Evolutionary conservation across 2,888 invertebrate genomes (phyloP).

Genomic region (Nymphalis polychloros): DNA sequence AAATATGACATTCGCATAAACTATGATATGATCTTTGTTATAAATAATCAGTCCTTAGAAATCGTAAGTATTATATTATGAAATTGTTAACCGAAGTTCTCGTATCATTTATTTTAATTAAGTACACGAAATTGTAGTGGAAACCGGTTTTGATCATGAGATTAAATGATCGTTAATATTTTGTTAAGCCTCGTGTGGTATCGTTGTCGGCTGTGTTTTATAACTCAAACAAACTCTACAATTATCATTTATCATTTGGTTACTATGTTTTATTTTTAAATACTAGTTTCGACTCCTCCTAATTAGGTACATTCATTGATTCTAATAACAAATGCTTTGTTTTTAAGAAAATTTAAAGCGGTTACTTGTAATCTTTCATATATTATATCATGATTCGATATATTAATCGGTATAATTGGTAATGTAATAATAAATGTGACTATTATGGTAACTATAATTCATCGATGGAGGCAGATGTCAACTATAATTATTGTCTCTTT

Average conservation of each 20-base stretch:
- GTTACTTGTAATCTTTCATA: too few relatives aligned
- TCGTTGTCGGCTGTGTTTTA: not conserved
- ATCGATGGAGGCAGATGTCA: not conserved
- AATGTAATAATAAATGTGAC: too few relatives aligned
- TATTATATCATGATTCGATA: too few relatives aligned
- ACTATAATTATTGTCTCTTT: not conserved
- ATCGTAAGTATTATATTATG: not conserved
- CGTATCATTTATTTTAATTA: conserved; percentile 30
- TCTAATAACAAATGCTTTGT: too few relatives aligned
- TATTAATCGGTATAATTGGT: too few relatives aligned
- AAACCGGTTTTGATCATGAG: conserved; percentile 31
- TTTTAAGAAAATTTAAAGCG: too few relatives aligned
- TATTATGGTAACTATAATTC: not conserved
- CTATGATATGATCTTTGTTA: not conserved
- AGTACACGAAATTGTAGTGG: conserved; percentile 20
- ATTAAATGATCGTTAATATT: conserved; percentile 31
- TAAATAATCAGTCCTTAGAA: not conserved
- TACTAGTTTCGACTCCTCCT: too few relatives aligned
- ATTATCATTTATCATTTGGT: too few relatives aligned
- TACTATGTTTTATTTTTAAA: too few relatives aligned
- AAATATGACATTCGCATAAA: too few relatives aligned
- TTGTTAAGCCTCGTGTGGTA: conserved; percentile 14
- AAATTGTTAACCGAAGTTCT: conserved; percentile 16
- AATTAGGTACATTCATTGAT: too few relatives aligned
- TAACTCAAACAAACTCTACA: too few relatives aligned